Percentiles rank a stretch among this genome's conserved stretches.
Evolutionary conservation across 2,113 vertebrate genomes (phyloP).

Genomic region (Cricetomys ansorgei): DNA sequence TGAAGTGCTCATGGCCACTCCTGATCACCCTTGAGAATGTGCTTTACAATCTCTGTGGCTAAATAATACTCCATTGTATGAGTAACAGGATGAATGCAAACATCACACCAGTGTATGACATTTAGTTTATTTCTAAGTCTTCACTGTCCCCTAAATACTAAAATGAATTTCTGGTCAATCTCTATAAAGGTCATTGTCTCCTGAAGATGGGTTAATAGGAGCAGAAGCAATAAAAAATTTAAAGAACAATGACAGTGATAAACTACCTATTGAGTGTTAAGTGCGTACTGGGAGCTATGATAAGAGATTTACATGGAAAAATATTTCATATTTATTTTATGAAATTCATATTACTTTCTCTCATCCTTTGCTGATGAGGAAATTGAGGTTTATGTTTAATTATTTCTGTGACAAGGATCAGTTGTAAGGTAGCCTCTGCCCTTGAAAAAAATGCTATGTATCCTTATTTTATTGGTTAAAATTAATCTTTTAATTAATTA

Average conservation of each 20-base stretch:
- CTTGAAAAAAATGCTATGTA: neutral
- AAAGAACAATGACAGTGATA: neutral
- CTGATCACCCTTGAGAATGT: neutral
- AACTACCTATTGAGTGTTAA: neutral
- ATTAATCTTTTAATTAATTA: neutral
- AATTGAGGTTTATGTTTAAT: neutral
- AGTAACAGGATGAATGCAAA: neutral
- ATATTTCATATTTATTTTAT: neutral
- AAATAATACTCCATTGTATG: neutral
- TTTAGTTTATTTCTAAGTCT: neutral
- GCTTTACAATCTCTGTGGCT: neutral
- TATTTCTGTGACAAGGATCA: neutral
- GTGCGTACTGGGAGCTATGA: neutral
- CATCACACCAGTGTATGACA: neutral
- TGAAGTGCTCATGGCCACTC: too few relatives aligned
- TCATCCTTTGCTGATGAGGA: too few relatives aligned
- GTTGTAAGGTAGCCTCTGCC: neutral
- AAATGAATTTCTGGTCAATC: neutral
- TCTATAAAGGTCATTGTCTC: neutral
- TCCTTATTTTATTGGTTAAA: neutral
- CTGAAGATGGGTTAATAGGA: neutral
- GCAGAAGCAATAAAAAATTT: neutral
- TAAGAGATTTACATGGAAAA: neutral
- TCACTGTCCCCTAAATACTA: neutral
- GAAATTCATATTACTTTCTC: neutral